These are phyloP conservation scores for Glossosoma conforme DNA, from an alignment of 1,140 invertebrate species.

Conservation along the genomic window DNA sequence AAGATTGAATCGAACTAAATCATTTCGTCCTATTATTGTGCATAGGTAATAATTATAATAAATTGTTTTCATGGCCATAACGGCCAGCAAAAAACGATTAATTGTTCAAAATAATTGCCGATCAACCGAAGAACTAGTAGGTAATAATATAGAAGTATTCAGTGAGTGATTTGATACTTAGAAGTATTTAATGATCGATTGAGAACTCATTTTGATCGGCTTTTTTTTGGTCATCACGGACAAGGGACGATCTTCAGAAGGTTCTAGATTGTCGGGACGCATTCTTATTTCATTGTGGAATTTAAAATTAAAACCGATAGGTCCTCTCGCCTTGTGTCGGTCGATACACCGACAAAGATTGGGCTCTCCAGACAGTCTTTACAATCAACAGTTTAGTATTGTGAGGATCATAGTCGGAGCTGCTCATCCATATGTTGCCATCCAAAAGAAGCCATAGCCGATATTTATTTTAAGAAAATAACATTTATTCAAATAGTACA, in stretches of 20 bases:
- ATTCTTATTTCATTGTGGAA: constrained; percentile 29
- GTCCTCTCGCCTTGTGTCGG: constrained; percentile 9
- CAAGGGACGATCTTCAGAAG: not conserved
- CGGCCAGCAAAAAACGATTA: no score
- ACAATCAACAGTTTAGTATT: constrained; percentile 30
- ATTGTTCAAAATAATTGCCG: no score
- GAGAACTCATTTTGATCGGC: not conserved
- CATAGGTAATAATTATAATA: no score
- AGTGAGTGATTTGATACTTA: not conserved
- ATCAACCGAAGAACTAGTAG: not conserved
- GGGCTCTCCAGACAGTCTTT: constrained; percentile 8
- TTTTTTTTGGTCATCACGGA: constrained; percentile 8
- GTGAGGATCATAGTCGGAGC: constrained; percentile 25
- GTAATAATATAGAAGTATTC: not conserved
- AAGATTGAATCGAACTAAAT: no score
- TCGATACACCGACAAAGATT: constrained; percentile 22
- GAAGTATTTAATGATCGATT: not conserved
- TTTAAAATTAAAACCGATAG: constrained; percentile 25
- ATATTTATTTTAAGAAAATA: no score
- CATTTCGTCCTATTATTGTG: no score
- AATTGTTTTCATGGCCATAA: no score
- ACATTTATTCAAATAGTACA: no score
- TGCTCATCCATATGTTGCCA: no score
- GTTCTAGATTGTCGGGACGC: constrained; percentile 11
- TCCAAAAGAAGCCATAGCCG: no score